Percentiles rank a stretch among this genome's conserved stretches.
These are phyloP conservation scores for Galbula dea DNA, from an alignment of 2,113 vertebrate genomes.

Conservation along the genomic window DNA sequence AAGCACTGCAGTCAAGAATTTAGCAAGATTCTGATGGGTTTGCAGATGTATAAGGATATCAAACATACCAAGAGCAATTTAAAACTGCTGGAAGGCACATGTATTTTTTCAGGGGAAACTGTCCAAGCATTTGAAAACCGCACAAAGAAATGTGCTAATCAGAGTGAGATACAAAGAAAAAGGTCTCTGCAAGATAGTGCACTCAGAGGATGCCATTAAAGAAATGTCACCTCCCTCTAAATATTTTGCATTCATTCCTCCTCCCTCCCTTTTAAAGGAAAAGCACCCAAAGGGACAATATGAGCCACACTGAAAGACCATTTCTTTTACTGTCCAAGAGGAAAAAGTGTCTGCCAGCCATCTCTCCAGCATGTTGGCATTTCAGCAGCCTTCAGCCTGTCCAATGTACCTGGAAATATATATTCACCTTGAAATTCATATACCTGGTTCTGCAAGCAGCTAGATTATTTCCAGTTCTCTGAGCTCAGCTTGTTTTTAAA, in stretches of 20 bases:
- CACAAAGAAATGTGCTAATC: constrained; percentile 25
- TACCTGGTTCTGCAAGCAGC: not conserved
- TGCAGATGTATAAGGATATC: constrained; percentile 19
- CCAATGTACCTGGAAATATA: not conserved
- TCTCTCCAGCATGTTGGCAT: not conserved
- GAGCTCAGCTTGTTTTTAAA: not conserved
- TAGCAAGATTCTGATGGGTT: constrained; percentile 21
- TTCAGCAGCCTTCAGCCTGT: not conserved
- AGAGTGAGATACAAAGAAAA: constrained; percentile 14
- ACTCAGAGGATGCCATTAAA: not conserved
- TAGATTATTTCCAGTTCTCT: not conserved
- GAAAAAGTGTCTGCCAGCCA: not conserved
- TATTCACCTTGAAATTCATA: not conserved
- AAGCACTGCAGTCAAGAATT: constrained; percentile 34
- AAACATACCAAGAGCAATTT: constrained; percentile 27
- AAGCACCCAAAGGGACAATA: not conserved
- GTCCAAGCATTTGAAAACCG: constrained; percentile 23
- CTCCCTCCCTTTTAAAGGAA: not conserved
- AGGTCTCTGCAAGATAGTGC: not conserved
- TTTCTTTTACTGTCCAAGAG: not conserved
- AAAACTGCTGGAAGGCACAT: constrained; percentile 38
- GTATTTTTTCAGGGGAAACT: constrained; percentile 22
- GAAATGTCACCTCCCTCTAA: constrained; percentile 31
- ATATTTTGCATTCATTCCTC: not conserved
- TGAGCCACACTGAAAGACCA: not conserved